A percentile compares a stretch with the other conserved stretches of the same genome.
phyloP scores from a whole-genome alignment of 2,113 vertebrate genomes.

The Riparia riparia region DNA sequence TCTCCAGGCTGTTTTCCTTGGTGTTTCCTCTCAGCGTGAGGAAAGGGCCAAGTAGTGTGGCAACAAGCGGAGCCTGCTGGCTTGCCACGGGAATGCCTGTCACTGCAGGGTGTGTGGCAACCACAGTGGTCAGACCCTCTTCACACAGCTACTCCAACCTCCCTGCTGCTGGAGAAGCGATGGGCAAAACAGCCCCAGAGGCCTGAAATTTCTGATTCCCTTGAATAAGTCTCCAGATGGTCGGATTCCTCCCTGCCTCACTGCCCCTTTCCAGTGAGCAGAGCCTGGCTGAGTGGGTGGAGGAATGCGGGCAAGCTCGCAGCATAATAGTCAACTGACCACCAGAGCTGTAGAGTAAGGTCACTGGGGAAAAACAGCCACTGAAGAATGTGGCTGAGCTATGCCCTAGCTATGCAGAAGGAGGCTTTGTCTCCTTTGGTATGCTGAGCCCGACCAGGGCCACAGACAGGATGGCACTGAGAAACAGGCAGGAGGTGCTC shows the following conservation, averaged over 20 bases:
- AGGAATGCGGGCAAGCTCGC: constrained; percentile 54
- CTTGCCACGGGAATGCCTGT: constrained; percentile 10
- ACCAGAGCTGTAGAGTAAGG: constrained; percentile 53
- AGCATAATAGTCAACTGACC: constrained; percentile 67
- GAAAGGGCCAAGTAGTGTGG: neutral
- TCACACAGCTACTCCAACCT: neutral
- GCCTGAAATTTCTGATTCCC: constrained; percentile 49
- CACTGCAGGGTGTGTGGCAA: constrained; percentile 34
- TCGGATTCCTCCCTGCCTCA: constrained; percentile 33
- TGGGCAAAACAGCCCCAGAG: constrained; percentile 44
- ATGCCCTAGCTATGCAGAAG: constrained; percentile 58
- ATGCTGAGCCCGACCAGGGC: constrained; percentile 14
- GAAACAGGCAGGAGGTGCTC: neutral
- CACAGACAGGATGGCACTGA: constrained; percentile 27
- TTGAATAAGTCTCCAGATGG: constrained; percentile 39
- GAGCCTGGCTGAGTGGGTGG: constrained; percentile 64
- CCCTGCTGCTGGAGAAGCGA: neutral
- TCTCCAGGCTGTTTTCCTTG: constrained; percentile 20
- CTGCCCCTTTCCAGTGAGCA: constrained; percentile 50
- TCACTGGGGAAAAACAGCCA: constrained; percentile 63
- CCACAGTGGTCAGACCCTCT: neutral
- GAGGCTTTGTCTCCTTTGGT: constrained; percentile 58
- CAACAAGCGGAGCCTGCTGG: constrained; percentile 6
- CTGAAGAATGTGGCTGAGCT: constrained; percentile 59
- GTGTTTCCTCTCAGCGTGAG: constrained; percentile 1